These are phyloP conservation scores for Irena cyanogastra DNA, from an alignment of 2,113 vertebrate species.

Conservation along the genomic window DNA sequence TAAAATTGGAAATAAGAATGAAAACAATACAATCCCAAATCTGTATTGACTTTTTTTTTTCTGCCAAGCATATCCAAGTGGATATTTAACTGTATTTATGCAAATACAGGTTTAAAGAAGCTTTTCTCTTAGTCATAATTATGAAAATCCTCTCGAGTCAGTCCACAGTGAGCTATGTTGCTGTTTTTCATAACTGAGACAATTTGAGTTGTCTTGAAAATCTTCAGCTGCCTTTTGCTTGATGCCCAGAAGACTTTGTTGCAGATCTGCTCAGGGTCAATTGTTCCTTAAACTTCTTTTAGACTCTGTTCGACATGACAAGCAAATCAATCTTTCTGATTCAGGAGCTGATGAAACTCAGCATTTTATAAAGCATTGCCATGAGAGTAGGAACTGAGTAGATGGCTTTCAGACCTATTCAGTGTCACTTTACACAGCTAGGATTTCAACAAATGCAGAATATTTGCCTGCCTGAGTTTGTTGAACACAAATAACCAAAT, in stretches of 20 bases:
- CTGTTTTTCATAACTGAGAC: conserved; percentile 52
- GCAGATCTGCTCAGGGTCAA: conserved; percentile 64
- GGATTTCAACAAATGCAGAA: conserved; percentile 43
- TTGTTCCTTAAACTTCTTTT: conserved; percentile 75
- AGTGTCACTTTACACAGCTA: conserved; percentile 41
- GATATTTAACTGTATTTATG: conserved; percentile 35
- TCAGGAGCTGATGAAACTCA: conserved; percentile 74
- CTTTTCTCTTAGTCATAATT: conserved; percentile 62
- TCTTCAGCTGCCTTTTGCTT: conserved; percentile 58
- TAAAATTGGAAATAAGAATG: conserved; percentile 35
- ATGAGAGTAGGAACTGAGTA: conserved; percentile 69
- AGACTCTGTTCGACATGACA: conserved; percentile 77
- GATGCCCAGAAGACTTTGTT: conserved; percentile 59
- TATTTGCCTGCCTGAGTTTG: background rate
- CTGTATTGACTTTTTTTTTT: background rate
- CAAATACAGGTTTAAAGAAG: conserved; percentile 54
- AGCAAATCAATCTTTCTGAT: conserved; percentile 79
- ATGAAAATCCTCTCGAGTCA: conserved; percentile 61
- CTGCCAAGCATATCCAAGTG: background rate
- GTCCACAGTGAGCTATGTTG: conserved; percentile 7
- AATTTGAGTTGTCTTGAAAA: conserved; percentile 65
- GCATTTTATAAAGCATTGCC: conserved; percentile 69
- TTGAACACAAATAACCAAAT: conserved; percentile 18
- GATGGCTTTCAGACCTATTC: conserved; percentile 64
- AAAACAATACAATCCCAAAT: conserved; percentile 5